Evolutionary conservation across 2,797 vertebrate genomes (phyloP).

Genomic region (Sylvilagus floridanus): DNA sequence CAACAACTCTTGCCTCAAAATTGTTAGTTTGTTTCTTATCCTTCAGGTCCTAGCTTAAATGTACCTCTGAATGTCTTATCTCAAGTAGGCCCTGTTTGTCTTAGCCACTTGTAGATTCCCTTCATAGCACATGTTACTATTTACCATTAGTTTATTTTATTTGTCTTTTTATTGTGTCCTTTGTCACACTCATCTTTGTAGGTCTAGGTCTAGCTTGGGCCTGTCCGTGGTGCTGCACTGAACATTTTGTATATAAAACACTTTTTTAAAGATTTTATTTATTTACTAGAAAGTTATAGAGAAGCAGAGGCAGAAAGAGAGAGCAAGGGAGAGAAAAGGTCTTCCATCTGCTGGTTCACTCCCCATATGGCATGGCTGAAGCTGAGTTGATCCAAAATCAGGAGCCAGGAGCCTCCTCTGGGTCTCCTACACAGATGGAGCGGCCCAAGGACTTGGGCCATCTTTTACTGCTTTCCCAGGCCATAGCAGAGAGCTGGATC

Average conservation of each 20-base stretch:
- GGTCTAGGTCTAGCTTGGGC: neutral
- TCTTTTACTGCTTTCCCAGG: no score
- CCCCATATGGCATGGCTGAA: no score
- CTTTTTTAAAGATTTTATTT: neutral
- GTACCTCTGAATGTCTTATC: neutral
- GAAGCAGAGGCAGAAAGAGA: no score
- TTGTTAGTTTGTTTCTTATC: neutral
- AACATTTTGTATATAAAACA: slow-evolving; percentile 11
- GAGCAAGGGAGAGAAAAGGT: no score
- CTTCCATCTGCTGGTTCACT: no score
- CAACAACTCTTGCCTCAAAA: slow-evolving; percentile 16
- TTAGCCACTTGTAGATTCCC: neutral
- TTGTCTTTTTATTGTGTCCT: neutral
- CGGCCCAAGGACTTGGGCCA: no score
- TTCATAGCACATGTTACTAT: slow-evolving; percentile 7
- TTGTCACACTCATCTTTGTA: slow-evolving; percentile 20
- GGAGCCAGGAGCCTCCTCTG: no score
- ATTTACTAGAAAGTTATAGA: no score
- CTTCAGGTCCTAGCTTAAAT: neutral
- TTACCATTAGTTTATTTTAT: slow-evolving; percentile 52
- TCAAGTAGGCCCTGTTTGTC: slow-evolving; percentile 8
- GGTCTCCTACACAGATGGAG: no score
- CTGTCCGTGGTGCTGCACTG: neutral
- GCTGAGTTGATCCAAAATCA: no score
- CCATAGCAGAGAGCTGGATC: no score